phyloP scores from a whole-genome alignment of 2,888 invertebrate genomes.

The Fissipunctia ypsillon region DNA sequence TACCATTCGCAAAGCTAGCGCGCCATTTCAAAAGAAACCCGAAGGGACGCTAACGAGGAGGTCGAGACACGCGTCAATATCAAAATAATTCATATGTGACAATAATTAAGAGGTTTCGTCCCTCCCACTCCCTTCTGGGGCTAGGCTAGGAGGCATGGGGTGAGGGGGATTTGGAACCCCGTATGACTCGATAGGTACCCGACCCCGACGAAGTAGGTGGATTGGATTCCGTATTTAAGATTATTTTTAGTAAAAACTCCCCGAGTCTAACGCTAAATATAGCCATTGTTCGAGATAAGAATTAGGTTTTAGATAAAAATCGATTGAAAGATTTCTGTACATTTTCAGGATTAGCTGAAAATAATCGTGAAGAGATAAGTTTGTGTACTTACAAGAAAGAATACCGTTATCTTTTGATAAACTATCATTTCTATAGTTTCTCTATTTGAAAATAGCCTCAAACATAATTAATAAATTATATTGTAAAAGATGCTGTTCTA shows the following conservation, averaged over 20 bases:
- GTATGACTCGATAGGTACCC: slow-evolving; percentile 75
- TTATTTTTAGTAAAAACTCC: slow-evolving; percentile 62
- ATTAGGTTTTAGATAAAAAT: slow-evolving; percentile 5
- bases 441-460: not conserved
- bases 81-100: slow-evolving; percentile 89
- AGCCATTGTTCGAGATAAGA: slow-evolving; percentile 27
- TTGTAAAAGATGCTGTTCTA: not conserved
- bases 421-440: not conserved
- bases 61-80: slow-evolving; percentile 81
- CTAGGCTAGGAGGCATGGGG: slow-evolving; percentile 70
- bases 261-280: slow-evolving; percentile 26
- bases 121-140: slow-evolving; percentile 74
- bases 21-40: slow-evolving; percentile 68
- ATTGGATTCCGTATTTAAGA: slow-evolving; percentile 72
- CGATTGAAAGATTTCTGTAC: not conserved
- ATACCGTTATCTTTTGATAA: not conserved
- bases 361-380: not conserved
- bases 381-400: not conserved
- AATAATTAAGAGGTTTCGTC: slow-evolving; percentile 84
- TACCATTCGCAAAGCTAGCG: slow-evolving; percentile 49
- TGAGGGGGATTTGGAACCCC: slow-evolving; percentile 68
- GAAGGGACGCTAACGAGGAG: slow-evolving; percentile 71
- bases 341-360: not conserved
- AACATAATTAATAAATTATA: no score
- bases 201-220: slow-evolving; percentile 66